Conservation (phyloP, 2,113 vertebrate species). For the Cichladusa arquata region DNA sequence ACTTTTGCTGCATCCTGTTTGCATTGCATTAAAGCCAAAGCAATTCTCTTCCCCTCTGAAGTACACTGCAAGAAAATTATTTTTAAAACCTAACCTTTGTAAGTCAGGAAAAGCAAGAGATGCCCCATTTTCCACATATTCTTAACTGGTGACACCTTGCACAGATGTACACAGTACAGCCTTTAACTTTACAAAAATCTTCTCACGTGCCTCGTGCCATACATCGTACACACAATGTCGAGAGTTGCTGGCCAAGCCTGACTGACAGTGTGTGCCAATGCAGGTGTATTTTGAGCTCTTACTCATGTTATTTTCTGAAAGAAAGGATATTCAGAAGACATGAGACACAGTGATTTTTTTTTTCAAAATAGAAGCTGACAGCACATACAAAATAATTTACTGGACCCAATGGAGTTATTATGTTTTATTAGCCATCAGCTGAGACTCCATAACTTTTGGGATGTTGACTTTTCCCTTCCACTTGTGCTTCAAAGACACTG, state of each 20-base stretch:
- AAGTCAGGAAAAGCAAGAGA: background rate
- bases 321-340: background rate
- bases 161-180: background rate
- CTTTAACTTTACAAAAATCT: background rate
- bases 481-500: background rate
- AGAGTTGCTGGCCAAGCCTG: background rate
- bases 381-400: background rate
- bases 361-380: background rate
- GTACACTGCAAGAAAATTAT: background rate
- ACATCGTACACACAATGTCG: background rate
- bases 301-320: background rate
- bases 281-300: background rate
- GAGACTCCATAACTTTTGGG: background rate
- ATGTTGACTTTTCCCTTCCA: background rate
- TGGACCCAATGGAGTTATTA: background rate
- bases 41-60: background rate
- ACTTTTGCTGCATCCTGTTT: background rate
- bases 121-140: background rate
- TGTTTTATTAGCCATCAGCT: background rate
- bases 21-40: background rate
- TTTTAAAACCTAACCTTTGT: background rate
- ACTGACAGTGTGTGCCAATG: background rate
- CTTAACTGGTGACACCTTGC: background rate
- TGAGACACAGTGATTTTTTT: background rate
- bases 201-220: rapidly evolving